These are phyloP conservation scores for Deilephila elpenor DNA, from an alignment of 2,888 invertebrate species.

Conservation along the genomic window DNA sequence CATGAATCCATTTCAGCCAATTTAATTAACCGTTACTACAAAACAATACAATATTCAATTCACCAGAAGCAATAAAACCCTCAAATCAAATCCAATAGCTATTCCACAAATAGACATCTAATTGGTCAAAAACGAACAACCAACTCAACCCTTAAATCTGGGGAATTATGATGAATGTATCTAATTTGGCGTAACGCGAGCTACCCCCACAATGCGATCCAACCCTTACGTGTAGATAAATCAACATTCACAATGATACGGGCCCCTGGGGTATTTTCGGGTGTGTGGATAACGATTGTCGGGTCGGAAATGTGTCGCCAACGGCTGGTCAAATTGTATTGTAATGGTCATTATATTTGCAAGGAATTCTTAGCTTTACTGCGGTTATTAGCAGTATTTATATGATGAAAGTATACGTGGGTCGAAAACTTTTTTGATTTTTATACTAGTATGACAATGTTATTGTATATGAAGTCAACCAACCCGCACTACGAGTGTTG, in stretches of 20 bases:
- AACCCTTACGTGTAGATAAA: conserved; percentile 17
- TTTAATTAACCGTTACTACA: too few species aligned
- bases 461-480: too few species aligned
- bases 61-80: background rate
- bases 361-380: background rate
- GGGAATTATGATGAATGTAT: conserved; percentile 15
- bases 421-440: too few species aligned
- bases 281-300: conserved; percentile 11
- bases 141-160: conserved; percentile 2
- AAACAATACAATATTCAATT: background rate
- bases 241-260: conserved; percentile 22
- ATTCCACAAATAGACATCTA: background rate
- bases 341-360: background rate
- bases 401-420: background rate
- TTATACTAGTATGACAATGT: too few species aligned
- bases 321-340: background rate
- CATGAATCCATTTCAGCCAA: too few species aligned
- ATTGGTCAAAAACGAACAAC: background rate
- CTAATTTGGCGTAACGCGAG: conserved; percentile 14
- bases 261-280: background rate
- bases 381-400: background rate
- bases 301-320: background rate
- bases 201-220: background rate
- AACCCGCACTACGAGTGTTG: too few species aligned
- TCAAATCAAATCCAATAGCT: background rate